Percentiles rank a stretch among this genome's conserved stretches.
Evolutionary conservation across 1,140 invertebrate genomes (phyloP).

Genomic region (Cardiocondyla obscurior): DNA sequence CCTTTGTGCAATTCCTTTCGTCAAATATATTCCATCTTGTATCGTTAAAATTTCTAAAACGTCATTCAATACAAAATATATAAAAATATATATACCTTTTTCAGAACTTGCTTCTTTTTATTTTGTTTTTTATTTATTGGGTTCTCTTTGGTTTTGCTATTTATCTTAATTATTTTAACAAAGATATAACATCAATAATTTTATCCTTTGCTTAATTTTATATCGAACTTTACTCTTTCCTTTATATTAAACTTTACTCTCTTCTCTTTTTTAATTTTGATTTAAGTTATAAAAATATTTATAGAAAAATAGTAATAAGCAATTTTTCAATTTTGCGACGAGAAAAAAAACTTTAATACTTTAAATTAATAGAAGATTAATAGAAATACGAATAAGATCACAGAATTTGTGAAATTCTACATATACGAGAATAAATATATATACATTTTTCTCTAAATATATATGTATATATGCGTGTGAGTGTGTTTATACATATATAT

Average conservation of each 20-base stretch:
- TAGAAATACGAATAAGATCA: neutral
- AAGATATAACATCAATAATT: neutral
- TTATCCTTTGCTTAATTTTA: neutral
- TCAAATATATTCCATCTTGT: neutral
- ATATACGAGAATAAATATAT: slow-evolving; percentile 20
- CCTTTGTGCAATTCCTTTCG: neutral
- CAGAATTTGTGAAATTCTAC: slow-evolving; percentile 20
- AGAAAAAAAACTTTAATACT: neutral
- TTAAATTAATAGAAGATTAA: neutral
- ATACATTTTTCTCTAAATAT: slow-evolving; percentile 33
- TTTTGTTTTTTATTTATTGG: neutral
- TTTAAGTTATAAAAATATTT: slow-evolving; percentile 15
- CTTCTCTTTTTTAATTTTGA: neutral
- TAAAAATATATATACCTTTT: neutral
- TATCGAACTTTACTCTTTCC: neutral
- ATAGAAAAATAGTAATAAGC: neutral
- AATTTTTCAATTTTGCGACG: neutral
- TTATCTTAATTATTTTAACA: neutral
- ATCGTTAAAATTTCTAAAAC: neutral
- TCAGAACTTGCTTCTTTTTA: slow-evolving; percentile 2
- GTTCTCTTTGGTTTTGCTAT: neutral
- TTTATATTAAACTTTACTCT: neutral
- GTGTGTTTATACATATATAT: slow-evolving; percentile 43
- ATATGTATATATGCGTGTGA: slow-evolving; percentile 58
- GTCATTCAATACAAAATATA: neutral